phyloP scores from a whole-genome alignment of 1,140 invertebrate species.

The Lepidostoma basale region DNA sequence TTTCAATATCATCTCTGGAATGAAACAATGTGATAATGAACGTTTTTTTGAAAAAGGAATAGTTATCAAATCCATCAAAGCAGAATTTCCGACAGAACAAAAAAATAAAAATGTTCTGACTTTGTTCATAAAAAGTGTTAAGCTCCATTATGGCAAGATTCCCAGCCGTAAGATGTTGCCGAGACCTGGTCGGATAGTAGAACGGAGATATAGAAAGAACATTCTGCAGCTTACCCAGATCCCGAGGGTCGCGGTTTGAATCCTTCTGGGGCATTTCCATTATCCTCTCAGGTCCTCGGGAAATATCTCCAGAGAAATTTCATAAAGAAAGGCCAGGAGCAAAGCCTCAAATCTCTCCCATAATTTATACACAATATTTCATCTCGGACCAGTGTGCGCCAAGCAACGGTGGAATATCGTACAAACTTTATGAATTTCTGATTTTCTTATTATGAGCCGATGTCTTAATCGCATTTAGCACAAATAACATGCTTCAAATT shows the following conservation, averaged over 20 bases:
- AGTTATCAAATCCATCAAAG: background rate
- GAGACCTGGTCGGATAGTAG: background rate
- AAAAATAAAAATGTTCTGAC: background rate
- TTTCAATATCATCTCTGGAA: background rate
- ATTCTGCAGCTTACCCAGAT: slow-evolving; percentile 10
- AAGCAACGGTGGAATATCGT: background rate
- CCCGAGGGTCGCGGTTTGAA: background rate
- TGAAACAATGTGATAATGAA: background rate
- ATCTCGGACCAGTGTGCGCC: background rate
- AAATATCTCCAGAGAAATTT: slow-evolving; percentile 15
- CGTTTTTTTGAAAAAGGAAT: background rate
- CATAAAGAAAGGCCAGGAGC: background rate
- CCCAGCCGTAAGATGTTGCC: background rate
- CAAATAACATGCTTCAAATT: no score
- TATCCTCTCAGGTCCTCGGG: background rate
- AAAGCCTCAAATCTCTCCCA: slow-evolving; percentile 17
- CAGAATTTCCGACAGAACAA: background rate
- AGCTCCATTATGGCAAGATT: background rate
- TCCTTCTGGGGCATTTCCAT: slow-evolving; percentile 20
- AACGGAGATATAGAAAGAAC: slow-evolving; percentile 5
- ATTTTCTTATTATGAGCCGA: no score
- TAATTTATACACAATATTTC: slow-evolving; percentile 22
- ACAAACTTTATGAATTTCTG: no score
- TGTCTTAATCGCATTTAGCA: no score
- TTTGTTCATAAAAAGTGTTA: background rate